Evolutionary conservation across 2,797 vertebrate species (phyloP).

Genomic region (Eulemur mongoz): DNA sequence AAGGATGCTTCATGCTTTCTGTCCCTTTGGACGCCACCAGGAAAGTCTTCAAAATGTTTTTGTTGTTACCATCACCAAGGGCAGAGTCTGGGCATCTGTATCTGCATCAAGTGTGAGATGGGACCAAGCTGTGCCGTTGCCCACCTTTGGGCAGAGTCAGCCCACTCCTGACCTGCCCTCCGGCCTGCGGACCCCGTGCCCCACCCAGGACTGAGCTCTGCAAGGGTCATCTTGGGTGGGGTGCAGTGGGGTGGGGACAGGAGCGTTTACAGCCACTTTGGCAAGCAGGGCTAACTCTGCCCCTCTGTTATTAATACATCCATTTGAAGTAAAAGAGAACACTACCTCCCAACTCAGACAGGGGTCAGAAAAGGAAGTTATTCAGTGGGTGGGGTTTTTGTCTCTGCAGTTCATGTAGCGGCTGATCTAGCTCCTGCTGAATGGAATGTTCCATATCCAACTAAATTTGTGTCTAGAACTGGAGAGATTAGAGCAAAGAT

Average conservation of each 20-base stretch:
- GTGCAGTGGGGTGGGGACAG: too few relatives aligned
- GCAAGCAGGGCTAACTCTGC: neutral
- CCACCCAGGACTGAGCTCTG: rapidly evolving
- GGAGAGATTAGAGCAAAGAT: neutral
- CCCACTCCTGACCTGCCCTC: rapidly evolving
- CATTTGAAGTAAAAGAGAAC: neutral
- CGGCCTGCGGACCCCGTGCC: rapidly evolving
- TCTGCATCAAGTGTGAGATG: rapidly evolving
- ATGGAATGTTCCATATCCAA: neutral
- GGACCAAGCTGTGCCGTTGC: rapidly evolving
- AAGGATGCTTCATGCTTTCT: rapidly evolving
- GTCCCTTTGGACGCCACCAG: neutral
- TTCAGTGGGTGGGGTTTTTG: neutral
- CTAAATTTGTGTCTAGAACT: neutral
- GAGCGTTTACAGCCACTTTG: rapidly evolving
- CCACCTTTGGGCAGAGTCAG: rapidly evolving
- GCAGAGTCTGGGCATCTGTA: neutral
- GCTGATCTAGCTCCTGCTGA: neutral
- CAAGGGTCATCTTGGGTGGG: neutral
- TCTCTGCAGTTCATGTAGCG: neutral
- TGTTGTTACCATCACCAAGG: rapidly evolving
- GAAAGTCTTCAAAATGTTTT: neutral
- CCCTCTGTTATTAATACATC: too few relatives aligned
- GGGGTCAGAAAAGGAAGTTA: neutral
- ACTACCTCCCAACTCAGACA: neutral